Base-by-base conservation (phyloP, 2,888 invertebrate species). In the Elysia crispata region DNA sequence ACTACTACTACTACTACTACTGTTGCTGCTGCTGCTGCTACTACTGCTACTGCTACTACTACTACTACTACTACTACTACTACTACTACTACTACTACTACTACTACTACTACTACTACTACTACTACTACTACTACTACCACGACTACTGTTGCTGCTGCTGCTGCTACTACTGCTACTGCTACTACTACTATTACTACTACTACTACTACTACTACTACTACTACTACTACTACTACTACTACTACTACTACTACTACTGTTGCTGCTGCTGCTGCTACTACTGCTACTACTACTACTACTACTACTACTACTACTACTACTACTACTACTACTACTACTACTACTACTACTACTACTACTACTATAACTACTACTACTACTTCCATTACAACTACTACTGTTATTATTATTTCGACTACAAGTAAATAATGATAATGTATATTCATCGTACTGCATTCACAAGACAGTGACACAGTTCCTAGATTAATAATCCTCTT, bases 1-100 rank as follows among this genome's bases (percentile, higher is more conserved):
- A 70, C 41, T 70, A 33, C 70, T 70, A 70, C 70, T 70, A 70
- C 70, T 70, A 70, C 70, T 70, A 70, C 70, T 70, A 70, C 70
- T 70, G 31, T 33, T 41, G 20, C 49, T 72, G 20, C 72, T 72
- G 49, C 72, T 72, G 20, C 70, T 70, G 31, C 70, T 70, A 70
- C 70, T 70, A 70, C 70, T 70, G 31, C 70, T 70, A 70, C 70
- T 41, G 41, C 70, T 70, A 33, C 70, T 70, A 33, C 70, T 70
- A 33, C 70, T 70, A 33, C 70, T 70, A 33, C 70, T 70, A 33
- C 70, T 70, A 33, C 70, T 70, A 23, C 70, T 70, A 23, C 70
- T 70, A 70, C 70, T 70, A 70, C 70, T 70, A 70, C 70, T 70
- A 70, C 70, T 70, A 70, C 70, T 70, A 33, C 70, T 25, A 33